These are phyloP conservation scores for Noctua janthe DNA, from an alignment of 2,888 invertebrate genomes.

Conservation along the genomic window DNA sequence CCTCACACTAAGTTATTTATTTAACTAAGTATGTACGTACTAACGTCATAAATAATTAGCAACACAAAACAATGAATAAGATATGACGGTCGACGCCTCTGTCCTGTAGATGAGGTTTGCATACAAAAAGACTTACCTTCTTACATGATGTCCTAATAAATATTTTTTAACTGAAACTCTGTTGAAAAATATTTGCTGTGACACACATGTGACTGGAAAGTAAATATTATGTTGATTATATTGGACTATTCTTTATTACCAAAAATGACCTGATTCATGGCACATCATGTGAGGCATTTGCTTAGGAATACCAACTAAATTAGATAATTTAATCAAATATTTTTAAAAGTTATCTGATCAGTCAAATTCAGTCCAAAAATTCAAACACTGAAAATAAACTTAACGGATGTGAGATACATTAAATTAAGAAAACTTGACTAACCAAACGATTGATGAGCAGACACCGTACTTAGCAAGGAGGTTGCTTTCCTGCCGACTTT, in stretches of 20 bases:
- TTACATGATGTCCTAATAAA: not conserved
- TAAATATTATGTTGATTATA: not conserved
- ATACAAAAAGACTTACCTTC: not conserved
- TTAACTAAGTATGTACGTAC: not conserved
- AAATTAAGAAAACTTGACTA: too few species aligned
- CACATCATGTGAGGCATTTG: conserved; percentile 12
- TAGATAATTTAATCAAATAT: conserved; percentile 15
- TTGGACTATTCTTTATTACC: not conserved
- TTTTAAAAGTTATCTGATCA: not conserved
- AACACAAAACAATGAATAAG: conserved; percentile 43
- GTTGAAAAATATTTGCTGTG: conserved; percentile 24
- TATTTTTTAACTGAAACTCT: not conserved
- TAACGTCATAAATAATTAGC: conserved; percentile 38
- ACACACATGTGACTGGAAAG: not conserved
- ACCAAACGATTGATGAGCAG: not conserved
- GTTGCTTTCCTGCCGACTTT: not conserved
- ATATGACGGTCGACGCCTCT: conserved; percentile 28
- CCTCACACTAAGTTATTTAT: not conserved
- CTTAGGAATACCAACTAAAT: too few species aligned
- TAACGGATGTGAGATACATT: not conserved
- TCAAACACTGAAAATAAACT: not conserved
- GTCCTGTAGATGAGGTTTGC: conserved; percentile 20
- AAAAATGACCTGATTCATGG: not conserved
- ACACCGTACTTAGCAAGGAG: not conserved
- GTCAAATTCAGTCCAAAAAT: not conserved